Percentiles rank a stretch among this genome's conserved stretches.
Evolutionary conservation across 2,888 invertebrate genomes (phyloP).

Genomic region (Sinotaia quadrata): DNA sequence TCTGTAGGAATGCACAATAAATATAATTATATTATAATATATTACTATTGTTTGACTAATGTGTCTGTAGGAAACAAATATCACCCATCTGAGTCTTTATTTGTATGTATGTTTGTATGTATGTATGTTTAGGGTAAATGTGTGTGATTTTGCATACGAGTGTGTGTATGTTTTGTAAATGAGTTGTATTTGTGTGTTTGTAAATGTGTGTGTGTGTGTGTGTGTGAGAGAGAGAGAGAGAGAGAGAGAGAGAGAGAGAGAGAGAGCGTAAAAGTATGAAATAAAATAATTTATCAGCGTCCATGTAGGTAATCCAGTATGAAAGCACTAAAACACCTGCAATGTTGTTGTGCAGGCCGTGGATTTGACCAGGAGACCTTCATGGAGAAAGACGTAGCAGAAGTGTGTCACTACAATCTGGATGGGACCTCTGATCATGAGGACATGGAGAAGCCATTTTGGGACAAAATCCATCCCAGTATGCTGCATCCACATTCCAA

Average conservation of each 20-base stretch:
- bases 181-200: constrained; percentile 4
- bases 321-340: no score
- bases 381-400: constrained; percentile 54
- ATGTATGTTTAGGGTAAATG: neutral
- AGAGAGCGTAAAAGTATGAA: no score
- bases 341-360: constrained; percentile 49
- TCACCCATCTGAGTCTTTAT: no score
- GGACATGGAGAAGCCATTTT: constrained; percentile 35
- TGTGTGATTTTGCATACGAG: neutral
- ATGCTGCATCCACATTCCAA: constrained; percentile 52
- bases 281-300: no score
- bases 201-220: neutral
- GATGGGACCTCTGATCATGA: constrained; percentile 36
- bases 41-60: no score
- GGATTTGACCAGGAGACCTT: constrained; percentile 59
- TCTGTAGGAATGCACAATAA: no score
- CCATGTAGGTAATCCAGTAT: no score
- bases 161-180: constrained; percentile 2
- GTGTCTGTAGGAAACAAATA: no score
- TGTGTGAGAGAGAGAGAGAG: neutral
- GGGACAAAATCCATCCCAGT: constrained; percentile 52
- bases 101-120: no score
- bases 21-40: no score
- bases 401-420: constrained; percentile 46
- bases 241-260: neutral